phyloP scores from a whole-genome alignment of 2,888 invertebrate species.

The Onchidella celtica region DNA sequence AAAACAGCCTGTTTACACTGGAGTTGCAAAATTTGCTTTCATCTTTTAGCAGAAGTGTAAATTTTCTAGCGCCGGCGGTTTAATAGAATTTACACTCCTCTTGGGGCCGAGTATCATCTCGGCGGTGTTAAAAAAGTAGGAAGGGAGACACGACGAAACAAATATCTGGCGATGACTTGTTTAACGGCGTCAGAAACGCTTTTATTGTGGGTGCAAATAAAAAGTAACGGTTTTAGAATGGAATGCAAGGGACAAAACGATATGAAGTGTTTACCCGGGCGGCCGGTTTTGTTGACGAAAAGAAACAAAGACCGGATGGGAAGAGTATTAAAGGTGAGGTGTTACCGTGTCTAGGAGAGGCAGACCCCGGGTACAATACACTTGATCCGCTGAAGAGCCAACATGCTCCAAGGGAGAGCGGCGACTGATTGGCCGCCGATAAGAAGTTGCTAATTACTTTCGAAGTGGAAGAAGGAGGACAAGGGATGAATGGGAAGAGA shows the following conservation, averaged over 20 bases:
- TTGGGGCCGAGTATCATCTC: constrained; percentile 1
- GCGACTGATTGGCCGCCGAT: constrained; percentile 7
- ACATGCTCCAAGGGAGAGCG: background rate
- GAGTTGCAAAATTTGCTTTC: background rate
- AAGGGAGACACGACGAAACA: background rate
- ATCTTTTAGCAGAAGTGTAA: background rate
- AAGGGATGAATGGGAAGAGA: no score
- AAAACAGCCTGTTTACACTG: constrained; percentile 17
- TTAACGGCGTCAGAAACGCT: background rate
- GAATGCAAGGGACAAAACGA: background rate
- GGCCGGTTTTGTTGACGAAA: background rate
- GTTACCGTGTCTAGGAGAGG: background rate
- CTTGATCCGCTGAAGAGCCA: constrained; percentile 1
- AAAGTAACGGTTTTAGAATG: background rate
- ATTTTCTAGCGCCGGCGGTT: background rate
- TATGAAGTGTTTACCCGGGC: constrained; percentile 15
- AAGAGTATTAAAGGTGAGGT: background rate
- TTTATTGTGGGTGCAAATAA: constrained; percentile 20
- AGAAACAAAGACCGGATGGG: constrained; percentile 12
- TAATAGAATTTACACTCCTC: background rate
- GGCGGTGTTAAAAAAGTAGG: background rate
- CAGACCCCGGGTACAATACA: background rate
- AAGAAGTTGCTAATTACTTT: constrained; percentile 18
- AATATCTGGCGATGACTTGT: constrained; percentile 13
- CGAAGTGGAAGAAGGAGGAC: background rate